Conservation (phyloP, 2,113 vertebrate genomes). For the Callaeas wilsoni region DNA sequence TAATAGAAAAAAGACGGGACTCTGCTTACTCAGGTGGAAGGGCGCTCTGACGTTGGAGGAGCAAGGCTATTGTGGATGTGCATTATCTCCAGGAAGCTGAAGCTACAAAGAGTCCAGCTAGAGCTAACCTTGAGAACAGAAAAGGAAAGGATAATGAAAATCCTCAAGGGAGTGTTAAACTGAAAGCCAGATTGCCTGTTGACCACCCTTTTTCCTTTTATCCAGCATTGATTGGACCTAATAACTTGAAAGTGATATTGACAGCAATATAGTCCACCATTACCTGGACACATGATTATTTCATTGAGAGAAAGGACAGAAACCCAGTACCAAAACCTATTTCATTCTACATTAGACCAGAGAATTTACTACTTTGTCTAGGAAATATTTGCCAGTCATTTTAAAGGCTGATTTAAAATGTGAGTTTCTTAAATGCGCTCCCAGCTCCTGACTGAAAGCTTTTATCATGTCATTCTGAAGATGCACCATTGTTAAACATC, state of each 20-base stretch:
- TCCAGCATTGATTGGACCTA: slow-evolving; percentile 75
- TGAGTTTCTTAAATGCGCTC: not conserved
- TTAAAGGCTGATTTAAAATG: slow-evolving; percentile 35
- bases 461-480: not conserved
- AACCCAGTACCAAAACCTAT: not conserved
- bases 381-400: slow-evolving; percentile 28
- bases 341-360: slow-evolving; percentile 27
- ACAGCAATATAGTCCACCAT: slow-evolving; percentile 61
- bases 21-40: slow-evolving; percentile 68
- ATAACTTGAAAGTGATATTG: slow-evolving; percentile 75
- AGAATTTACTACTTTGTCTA: not conserved
- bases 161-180: slow-evolving; percentile 83
- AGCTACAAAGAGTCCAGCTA: slow-evolving; percentile 77
- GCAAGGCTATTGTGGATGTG: slow-evolving; percentile 65
- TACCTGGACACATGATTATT: slow-evolving; percentile 54
- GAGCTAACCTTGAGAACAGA: slow-evolving; percentile 83
- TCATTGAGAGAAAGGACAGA: slow-evolving; percentile 32
- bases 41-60: slow-evolving; percentile 65
- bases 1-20: slow-evolving; percentile 76
- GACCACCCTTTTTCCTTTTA: slow-evolving; percentile 70
- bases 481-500: not conserved
- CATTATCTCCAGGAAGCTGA: slow-evolving; percentile 74
- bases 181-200: slow-evolving; percentile 78
- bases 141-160: slow-evolving; percentile 86
- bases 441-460: not conserved